These are phyloP conservation scores for Lithodes maja DNA, from an alignment of 2,888 invertebrate genomes.

Conservation along the genomic window DNA sequence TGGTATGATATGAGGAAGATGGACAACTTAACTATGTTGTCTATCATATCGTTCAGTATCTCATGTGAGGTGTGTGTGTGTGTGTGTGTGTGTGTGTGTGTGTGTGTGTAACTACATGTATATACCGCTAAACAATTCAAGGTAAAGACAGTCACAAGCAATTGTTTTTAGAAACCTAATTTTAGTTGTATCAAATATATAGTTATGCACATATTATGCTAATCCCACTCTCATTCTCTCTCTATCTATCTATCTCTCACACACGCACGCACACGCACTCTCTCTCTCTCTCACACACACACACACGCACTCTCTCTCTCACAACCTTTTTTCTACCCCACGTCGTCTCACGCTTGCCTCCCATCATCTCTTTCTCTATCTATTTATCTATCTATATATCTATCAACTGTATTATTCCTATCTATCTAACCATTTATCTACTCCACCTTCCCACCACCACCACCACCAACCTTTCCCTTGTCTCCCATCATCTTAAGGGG, in stretches of 20 bases:
- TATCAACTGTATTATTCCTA: background rate
- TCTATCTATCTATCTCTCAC: background rate
- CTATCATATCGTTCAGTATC: too few species aligned
- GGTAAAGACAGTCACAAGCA: too few species aligned
- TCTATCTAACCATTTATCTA: background rate
- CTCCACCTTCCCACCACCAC: background rate
- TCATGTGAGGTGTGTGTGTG: too few species aligned
- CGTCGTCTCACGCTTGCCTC: background rate
- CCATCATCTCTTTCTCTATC: background rate
- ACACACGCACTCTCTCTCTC: background rate
- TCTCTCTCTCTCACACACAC: background rate
- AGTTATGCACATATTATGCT: too few species aligned
- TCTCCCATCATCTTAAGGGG: background rate
- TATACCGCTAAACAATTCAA: too few species aligned
- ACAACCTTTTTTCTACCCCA: background rate
- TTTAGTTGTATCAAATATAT: too few species aligned
- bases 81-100: too few species aligned
- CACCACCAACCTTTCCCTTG: background rate
- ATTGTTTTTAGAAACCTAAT: too few species aligned
- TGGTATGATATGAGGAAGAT: too few species aligned
- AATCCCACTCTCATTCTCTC: background rate
- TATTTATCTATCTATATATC: background rate
- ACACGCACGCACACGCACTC: background rate
- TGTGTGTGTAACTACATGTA: too few species aligned
- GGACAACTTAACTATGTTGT: too few species aligned